Conservation (phyloP, 1,140 invertebrate genomes). For the Cotesia typhae region DNA sequence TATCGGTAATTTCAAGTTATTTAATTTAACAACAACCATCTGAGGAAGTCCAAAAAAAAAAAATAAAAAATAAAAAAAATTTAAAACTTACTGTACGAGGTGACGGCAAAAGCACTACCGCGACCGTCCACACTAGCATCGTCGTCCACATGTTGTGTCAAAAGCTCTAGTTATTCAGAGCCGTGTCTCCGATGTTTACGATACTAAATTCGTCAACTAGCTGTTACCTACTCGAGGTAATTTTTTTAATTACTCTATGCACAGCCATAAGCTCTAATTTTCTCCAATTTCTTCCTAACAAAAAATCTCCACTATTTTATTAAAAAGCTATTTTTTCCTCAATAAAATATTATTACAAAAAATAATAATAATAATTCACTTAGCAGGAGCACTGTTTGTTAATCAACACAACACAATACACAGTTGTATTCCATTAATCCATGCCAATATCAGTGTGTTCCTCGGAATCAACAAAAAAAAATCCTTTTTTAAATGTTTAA, state of each 20-base stretch:
- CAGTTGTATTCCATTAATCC: no score
- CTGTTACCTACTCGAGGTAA: slow-evolving; percentile 56
- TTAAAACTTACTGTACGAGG: slow-evolving; percentile 55
- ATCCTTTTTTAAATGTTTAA: no score
- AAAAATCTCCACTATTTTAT: neutral
- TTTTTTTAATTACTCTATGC: slow-evolving; percentile 47
- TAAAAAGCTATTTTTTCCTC: no score
- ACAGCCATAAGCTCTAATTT: slow-evolving; percentile 47
- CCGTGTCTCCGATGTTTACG: slow-evolving; percentile 51
- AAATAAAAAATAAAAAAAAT: slow-evolving; percentile 2
- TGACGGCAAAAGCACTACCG: slow-evolving; percentile 56
- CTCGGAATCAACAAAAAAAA: no score
- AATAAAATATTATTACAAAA: no score
- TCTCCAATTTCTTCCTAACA: neutral
- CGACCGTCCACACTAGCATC: slow-evolving; percentile 58
- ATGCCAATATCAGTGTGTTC: no score
- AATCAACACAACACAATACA: no score
- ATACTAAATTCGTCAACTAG: neutral
- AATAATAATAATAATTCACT: no score
- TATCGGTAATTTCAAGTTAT: no score
- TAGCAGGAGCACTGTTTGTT: no score
- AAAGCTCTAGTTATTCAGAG: slow-evolving; percentile 40
- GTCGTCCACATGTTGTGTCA: slow-evolving; percentile 60
- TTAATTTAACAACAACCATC: slow-evolving; percentile 14
- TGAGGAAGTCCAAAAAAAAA: neutral